Evolutionary conservation across 2,113 vertebrate genomes (phyloP), one percentile per base, ranked within the genome.

Genomic region (Noctilio leporinus): DNA sequence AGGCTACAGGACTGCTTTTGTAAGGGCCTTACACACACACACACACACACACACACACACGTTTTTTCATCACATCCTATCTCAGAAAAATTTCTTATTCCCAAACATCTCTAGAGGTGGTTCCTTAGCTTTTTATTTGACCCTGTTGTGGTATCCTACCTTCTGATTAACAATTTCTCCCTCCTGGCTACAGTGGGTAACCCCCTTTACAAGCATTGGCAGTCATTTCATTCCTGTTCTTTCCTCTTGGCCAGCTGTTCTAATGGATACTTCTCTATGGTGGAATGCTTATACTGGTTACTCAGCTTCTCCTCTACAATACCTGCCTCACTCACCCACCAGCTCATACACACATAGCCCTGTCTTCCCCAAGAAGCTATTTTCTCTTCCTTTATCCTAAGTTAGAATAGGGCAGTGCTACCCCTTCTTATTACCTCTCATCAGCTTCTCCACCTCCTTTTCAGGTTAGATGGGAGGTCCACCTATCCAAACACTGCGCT

Each of bases 401-500:
- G 17, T 93, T 45, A 70, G 73, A 64, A 51, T 77, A 80, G 33
- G 4, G 5, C 20, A 86, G 35, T 65, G 17, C 57, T 86, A 2
- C 87, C 51, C 3, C 64, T 75, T 87, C 62, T 77, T 73, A 28
- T 43, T 93, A 7, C 49, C 47, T 88, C 81, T 95, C 76, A 95
- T 77, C 59, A 55, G 75, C 70, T 85, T 85, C 26, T 96, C 84
- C 59, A 59, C 67, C 28, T 95, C 78, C 19, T 92, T 93, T 95
- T 45, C 89, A 96, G 97, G 81, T 96, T 88, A 65, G 47, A 12
- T 59, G 77, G 77, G 72, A 70, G 57, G 51, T 26, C 65, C 67
- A 51, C 38, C 38, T 89, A 14, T 80, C 40, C 72, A 92, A 67
- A 88, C 43, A 65, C 16, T 75, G 7, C 38, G 38, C 47, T 70